These are phyloP conservation scores for Bovichtus variegatus DNA, from an alignment of 2,797 vertebrate species.

Conservation along the genomic window DNA sequence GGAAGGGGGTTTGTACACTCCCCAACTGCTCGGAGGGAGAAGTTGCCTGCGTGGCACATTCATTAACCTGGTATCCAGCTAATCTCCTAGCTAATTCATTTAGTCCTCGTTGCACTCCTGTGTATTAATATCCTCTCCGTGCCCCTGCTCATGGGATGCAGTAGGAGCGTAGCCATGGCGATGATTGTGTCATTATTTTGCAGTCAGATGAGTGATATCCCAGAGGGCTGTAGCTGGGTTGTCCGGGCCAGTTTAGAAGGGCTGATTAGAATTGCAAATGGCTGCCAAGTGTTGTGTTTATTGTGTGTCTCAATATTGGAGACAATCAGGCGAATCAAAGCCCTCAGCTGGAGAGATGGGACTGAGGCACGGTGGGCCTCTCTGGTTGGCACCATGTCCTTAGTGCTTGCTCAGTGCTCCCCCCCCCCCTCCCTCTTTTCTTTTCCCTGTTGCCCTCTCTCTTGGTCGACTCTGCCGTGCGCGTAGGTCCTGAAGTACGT, in stretches of 20 bases:
- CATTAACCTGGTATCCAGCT: constrained; percentile 81
- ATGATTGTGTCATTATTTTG: constrained; percentile 87
- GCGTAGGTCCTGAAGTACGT: constrained; percentile 70
- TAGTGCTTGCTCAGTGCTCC: constrained; percentile 50
- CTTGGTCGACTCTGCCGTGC: constrained; percentile 40
- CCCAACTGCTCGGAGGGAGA: constrained; percentile 31
- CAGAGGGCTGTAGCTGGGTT: constrained; percentile 79
- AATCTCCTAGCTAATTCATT: constrained; percentile 85
- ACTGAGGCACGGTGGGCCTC: constrained; percentile 82
- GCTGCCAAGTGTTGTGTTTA: constrained; percentile 85
- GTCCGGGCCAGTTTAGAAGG: constrained; percentile 80
- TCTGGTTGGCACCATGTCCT: constrained; percentile 81
- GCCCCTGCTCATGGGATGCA: constrained; percentile 68
- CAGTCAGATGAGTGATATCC: constrained; percentile 86
- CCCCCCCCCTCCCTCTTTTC: constrained; percentile 2
- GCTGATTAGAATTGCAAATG: constrained; percentile 88
- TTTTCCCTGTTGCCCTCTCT: constrained; percentile 42
- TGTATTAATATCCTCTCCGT: constrained; percentile 82
- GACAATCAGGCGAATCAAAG: constrained; percentile 88
- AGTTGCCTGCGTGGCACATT: constrained; percentile 74
- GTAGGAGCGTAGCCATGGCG: constrained; percentile 81
- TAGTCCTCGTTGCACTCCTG: constrained; percentile 75
- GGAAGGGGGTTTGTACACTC: constrained; percentile 19
- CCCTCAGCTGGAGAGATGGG: constrained; percentile 84
- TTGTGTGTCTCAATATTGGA: constrained; percentile 87